Percentiles rank a stretch among this genome's conserved stretches.
These are phyloP conservation scores for Tyria jacobaeae DNA, from an alignment of 2,888 invertebrate genomes.

Conservation along the genomic window DNA sequence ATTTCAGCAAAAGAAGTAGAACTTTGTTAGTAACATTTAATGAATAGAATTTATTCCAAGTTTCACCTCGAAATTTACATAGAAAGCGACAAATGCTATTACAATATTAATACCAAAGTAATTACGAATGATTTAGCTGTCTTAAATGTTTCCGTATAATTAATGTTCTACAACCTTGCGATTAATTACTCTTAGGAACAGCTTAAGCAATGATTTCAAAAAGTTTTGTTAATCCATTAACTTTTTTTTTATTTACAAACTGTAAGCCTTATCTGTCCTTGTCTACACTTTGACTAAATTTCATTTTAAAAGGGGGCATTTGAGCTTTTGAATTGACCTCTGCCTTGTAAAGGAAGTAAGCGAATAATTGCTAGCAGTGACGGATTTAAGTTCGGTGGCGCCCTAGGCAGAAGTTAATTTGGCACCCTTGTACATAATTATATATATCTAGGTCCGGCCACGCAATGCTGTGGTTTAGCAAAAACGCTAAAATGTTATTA, in stretches of 20 bases:
- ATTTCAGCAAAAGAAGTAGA: background rate
- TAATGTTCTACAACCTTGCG: background rate
- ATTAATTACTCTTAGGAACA: background rate
- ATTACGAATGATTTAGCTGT: conserved; percentile 5
- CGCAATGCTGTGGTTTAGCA: too few species aligned
- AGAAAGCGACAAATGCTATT: conserved; percentile 19
- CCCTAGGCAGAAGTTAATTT: too few species aligned
- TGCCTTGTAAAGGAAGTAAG: too few species aligned
- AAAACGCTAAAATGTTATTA: too few species aligned
- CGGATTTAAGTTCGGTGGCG: too few species aligned
- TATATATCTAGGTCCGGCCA: too few species aligned
- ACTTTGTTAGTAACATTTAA: conserved; percentile 1
- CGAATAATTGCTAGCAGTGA: too few species aligned
- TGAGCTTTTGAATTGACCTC: too few species aligned
- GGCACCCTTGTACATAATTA: too few species aligned
- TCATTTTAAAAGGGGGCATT: too few species aligned
- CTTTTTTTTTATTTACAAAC: background rate
- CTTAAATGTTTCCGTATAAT: background rate
- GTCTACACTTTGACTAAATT: background rate
- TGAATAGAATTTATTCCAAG: conserved; percentile 4
- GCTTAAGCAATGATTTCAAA: background rate
- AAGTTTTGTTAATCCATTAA: background rate
- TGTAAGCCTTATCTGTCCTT: background rate
- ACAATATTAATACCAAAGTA: conserved; percentile 13
- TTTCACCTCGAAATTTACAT: conserved; percentile 13